Evolutionary conservation across 2,797 vertebrate species (phyloP), one percentile per base, ranked within the genome.

Genomic region (Cichlasoma orientale): DNA sequence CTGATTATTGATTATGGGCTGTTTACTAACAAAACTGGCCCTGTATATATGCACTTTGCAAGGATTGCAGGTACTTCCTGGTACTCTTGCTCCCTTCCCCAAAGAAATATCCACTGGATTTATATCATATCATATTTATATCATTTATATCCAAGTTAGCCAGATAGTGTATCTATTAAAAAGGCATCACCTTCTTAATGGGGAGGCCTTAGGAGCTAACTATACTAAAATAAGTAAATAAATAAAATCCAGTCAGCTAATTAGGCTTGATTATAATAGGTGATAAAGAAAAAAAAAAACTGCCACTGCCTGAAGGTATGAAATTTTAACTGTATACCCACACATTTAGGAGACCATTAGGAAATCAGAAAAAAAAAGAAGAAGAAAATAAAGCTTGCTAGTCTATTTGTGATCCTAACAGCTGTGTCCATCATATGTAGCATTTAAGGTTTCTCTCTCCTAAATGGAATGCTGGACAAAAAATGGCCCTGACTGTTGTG

Each of bases 401-500:
- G 63, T 50, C 3, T 2, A 36, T 31, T 27, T 55, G 71, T 47
- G 41, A 72, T 50, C 16, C 75, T 27, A 56, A 21, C 56, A 57
- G 13, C 14, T 66, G 44, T 27, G 55, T 23, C 16, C 33, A 41
- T 63, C 72, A 52, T 44, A 68, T 53, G 75, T 50, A 59, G 19
- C 59, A 16, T 69, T 70, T 36, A 36, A 75, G 19, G 68, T 44
- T n/a, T 58, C 70, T n/a, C 25, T 77, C 82, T 85, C 68, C 72
- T 74, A 88, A 85, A 87, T 85, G 74, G 66, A 84, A 76, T 23
- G 75, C 76, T 63, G 82, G 82, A 90, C 89, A 86, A 79, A 85
- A 73, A 75, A 86, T 70, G 80, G 77, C 72, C 77, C 85, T 61
- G 75, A 84, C 82, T 83, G 72, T 80, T 89, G 79, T 86, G 84